Percentiles rank a stretch among this genome's conserved stretches.
phyloP scores from a whole-genome alignment of 2,113 vertebrate genomes.

The Alectura lathami region DNA sequence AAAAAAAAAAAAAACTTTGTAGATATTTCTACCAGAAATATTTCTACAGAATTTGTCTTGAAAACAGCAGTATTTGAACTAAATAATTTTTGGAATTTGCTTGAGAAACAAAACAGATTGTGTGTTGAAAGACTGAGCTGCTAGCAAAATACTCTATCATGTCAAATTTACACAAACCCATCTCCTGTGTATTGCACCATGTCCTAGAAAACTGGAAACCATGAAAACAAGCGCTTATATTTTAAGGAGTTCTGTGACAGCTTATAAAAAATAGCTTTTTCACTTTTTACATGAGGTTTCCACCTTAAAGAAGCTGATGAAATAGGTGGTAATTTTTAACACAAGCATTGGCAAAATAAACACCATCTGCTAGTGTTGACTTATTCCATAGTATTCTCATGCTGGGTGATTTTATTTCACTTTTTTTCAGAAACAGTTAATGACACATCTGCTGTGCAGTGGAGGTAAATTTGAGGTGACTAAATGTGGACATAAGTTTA shows the following conservation, averaged over 20 bases:
- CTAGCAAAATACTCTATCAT: conserved; percentile 80
- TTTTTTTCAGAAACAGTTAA: conserved; percentile 81
- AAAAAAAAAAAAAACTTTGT: neutral
- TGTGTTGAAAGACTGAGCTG: conserved; percentile 73
- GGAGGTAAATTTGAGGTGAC: conserved; percentile 67
- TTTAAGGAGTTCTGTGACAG: conserved; percentile 78
- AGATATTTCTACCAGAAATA: neutral
- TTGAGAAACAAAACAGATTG: conserved; percentile 68
- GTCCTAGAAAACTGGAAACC: conserved; percentile 90
- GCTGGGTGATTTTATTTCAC: conserved; percentile 80
- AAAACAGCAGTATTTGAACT: neutral
- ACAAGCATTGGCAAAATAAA: conserved; percentile 89
- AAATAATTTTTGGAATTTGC: conserved; percentile 63
- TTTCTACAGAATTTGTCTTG: conserved; percentile 27
- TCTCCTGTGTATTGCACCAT: conserved; percentile 81
- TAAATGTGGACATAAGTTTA: conserved; percentile 68
- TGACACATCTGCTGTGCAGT: conserved; percentile 78
- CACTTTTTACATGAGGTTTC: conserved; percentile 74
- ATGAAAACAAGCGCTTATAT: conserved; percentile 84
- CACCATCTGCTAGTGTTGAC: conserved; percentile 91
- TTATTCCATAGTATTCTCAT: conserved; percentile 76
- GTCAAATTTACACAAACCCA: conserved; percentile 86
- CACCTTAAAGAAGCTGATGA: conserved; percentile 80
- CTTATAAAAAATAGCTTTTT: conserved; percentile 72
- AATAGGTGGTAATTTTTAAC: conserved; percentile 87